Base-by-base conservation (phyloP, 2,888 invertebrate genomes). In the Encarsia formosa region DNA sequence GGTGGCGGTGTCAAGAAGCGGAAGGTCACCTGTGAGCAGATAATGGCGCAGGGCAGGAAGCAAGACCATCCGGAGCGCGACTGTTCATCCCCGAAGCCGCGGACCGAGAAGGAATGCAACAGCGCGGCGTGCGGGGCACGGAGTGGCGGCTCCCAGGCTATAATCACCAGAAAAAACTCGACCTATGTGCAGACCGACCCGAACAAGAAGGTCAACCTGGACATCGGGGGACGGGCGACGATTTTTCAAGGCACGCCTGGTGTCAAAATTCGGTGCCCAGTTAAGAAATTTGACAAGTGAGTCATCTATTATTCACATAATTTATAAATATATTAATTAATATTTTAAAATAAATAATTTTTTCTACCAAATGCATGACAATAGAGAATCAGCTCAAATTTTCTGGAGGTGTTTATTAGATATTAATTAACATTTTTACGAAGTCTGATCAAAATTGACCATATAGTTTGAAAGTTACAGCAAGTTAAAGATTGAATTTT, bases 251-350 rank as follows among this genome's bases (percentile, higher is more conserved):
- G 94, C 8, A 91, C 93, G 0, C 59, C 66, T 9, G 88, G 89
- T 66, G 85, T 96, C 53, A 94, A 94, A 76, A 91, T 96, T 61
- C 91, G 93, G 69, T 96, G 96, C 68, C 95, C 95, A 0, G 91
- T 92, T 19, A 91, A 91, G 69, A 85, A 87, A 60, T 80, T 78
- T 60, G 77, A 81, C 63, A 78, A 77, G 77, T 77, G 61, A 65
- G 65, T 47, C 9, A n/a, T n/a, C n/a, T n/a, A n/a, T n/a, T n/a
- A n/a, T n/a, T n/a, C n/a, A n/a, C n/a, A n/a, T n/a, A n/a, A n/a
- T n/a, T n/a, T n/a, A n/a, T n/a, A n/a, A n/a, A n/a, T n/a, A n/a
- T n/a, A n/a, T n/a, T n/a, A n/a, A n/a, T n/a, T n/a, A n/a, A n/a
- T n/a, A n/a, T n/a, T n/a, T n/a, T n/a, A n/a, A n/a, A n/a, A n/a